Conservation (phyloP, 1,140 invertebrate species). For the Glossosoma conforme region DNA sequence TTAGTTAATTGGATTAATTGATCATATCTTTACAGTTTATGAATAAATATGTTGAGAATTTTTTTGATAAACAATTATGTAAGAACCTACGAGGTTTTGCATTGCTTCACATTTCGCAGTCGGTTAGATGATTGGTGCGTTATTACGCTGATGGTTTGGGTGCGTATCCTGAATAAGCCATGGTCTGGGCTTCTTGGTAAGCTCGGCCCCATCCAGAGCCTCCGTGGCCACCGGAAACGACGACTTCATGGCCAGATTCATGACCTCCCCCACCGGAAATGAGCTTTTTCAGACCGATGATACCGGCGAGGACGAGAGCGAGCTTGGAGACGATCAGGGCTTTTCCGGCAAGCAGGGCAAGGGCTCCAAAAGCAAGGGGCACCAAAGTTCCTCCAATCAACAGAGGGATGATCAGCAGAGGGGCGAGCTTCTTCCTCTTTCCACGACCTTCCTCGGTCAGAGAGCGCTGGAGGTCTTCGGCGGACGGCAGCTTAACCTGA, state of each 20-base stretch:
- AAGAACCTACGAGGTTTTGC: no score
- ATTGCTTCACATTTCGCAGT: no score
- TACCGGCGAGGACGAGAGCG: conserved; percentile 71
- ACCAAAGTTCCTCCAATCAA: conserved; percentile 73
- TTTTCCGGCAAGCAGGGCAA: conserved; percentile 76
- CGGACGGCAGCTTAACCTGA: conserved; percentile 61
- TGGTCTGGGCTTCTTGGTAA: conserved; percentile 53
- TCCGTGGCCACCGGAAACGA: conserved; percentile 61
- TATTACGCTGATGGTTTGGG: conserved; percentile 32
- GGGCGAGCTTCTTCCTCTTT: conserved; percentile 64
- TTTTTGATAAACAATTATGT: no score
- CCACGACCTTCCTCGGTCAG: conserved; percentile 57
- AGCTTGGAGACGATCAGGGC: conserved; percentile 78
- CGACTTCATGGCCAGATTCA: conserved; percentile 65
- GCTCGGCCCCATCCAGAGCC: conserved; percentile 67
- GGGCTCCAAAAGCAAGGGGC: conserved; percentile 70
- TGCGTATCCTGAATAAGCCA: conserved; percentile 60
- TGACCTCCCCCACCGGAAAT: conserved; percentile 57
- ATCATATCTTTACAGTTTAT: no score
- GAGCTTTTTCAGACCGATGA: conserved; percentile 78
- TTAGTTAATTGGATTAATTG: no score
- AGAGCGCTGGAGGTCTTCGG: conserved; percentile 57
- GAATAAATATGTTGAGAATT: no score
- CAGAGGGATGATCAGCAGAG: conserved; percentile 68
- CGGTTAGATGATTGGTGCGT: no score